A percentile compares a stretch with the other conserved stretches of the same genome.
phyloP scores from a whole-genome alignment of 1,140 invertebrate genomes.

The Lithobius niger region DNA sequence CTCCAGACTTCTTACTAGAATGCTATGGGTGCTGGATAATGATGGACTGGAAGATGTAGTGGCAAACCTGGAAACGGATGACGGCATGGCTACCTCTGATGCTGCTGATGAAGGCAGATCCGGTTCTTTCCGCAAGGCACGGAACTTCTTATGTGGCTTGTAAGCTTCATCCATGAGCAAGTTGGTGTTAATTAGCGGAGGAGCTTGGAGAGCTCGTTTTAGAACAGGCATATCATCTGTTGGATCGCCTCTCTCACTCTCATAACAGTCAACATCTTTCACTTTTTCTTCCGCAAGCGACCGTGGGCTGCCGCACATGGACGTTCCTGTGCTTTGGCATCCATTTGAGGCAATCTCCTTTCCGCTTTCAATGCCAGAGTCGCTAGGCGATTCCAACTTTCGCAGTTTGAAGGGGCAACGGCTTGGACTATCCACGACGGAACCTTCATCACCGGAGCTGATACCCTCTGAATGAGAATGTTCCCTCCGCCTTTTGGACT shows the following conservation, averaged over 20 bases:
- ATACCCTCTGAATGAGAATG: slow-evolving; percentile 46
- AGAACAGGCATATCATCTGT: slow-evolving; percentile 84
- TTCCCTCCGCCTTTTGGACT: slow-evolving; percentile 48
- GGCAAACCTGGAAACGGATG: slow-evolving; percentile 9
- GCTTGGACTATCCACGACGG: slow-evolving; percentile 15
- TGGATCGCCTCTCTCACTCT: slow-evolving; percentile 23
- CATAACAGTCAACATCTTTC: slow-evolving; percentile 23
- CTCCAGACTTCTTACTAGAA: slow-evolving; percentile 70
- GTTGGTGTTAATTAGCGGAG: slow-evolving; percentile 73
- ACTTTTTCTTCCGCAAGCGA: slow-evolving; percentile 47
- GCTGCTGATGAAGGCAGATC: slow-evolving; percentile 20
- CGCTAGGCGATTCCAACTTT: slow-evolving; percentile 74
- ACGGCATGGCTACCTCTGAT: slow-evolving; percentile 7
- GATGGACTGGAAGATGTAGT: slow-evolving; percentile 23
- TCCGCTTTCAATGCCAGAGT: slow-evolving; percentile 85
- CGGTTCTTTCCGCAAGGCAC: slow-evolving; percentile 47
- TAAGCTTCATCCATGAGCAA: slow-evolving; percentile 87
- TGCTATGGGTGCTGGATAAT: slow-evolving; percentile 70
- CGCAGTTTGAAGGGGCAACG: slow-evolving; percentile 39
- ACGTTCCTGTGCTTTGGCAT: slow-evolving; percentile 52
- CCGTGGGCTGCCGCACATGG: slow-evolving; percentile 63
- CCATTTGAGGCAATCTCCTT: slow-evolving; percentile 36
- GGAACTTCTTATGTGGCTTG: slow-evolving; percentile 88
- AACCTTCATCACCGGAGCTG: slow-evolving; percentile 51
- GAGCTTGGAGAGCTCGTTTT: slow-evolving; percentile 78